These are phyloP conservation scores for Charadrius vociferus DNA, from an alignment of 2,113 vertebrate species.

Conservation along the genomic window DNA sequence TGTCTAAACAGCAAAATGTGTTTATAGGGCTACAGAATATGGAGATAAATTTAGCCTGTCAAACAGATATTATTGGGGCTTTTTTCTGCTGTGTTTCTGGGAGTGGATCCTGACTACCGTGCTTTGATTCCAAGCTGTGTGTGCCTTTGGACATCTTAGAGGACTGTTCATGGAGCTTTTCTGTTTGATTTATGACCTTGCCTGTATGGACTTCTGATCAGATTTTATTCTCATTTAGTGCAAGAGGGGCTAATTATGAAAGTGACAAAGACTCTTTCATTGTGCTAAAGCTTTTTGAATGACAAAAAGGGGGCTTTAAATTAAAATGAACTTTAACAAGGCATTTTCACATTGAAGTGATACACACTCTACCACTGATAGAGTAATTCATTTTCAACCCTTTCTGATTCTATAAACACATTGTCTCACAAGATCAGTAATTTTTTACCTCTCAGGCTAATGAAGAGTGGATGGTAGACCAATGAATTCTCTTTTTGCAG, in stretches of 20 bases:
- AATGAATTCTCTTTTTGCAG: slow-evolving; percentile 60
- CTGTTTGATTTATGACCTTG: slow-evolving; percentile 76
- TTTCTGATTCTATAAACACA: slow-evolving; percentile 81
- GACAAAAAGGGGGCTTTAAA: slow-evolving; percentile 76
- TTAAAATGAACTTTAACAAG: slow-evolving; percentile 81
- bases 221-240: slow-evolving; percentile 72
- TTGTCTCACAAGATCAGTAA: slow-evolving; percentile 80
- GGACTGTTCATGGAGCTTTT: slow-evolving; percentile 54
- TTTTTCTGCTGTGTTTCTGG: slow-evolving; percentile 69
- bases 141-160: slow-evolving; percentile 59
- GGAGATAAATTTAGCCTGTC: slow-evolving; percentile 82
- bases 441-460: slow-evolving; percentile 77
- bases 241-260: slow-evolving; percentile 70
- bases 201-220: slow-evolving; percentile 68
- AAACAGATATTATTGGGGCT: slow-evolving; percentile 63
- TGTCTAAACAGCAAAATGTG: slow-evolving; percentile 65
- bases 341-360: slow-evolving; percentile 74
- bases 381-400: slow-evolving; percentile 82
- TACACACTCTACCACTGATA: slow-evolving; percentile 72
- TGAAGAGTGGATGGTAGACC: slow-evolving; percentile 59
- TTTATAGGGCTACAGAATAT: slow-evolving; percentile 72
- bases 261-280: slow-evolving; percentile 67
- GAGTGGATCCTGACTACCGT: slow-evolving; percentile 43
- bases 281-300: slow-evolving; percentile 69
- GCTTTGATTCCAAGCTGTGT: slow-evolving; percentile 57